Conservation (phyloP, 2,888 invertebrate genomes). For the Leuctra nigra region DNA sequence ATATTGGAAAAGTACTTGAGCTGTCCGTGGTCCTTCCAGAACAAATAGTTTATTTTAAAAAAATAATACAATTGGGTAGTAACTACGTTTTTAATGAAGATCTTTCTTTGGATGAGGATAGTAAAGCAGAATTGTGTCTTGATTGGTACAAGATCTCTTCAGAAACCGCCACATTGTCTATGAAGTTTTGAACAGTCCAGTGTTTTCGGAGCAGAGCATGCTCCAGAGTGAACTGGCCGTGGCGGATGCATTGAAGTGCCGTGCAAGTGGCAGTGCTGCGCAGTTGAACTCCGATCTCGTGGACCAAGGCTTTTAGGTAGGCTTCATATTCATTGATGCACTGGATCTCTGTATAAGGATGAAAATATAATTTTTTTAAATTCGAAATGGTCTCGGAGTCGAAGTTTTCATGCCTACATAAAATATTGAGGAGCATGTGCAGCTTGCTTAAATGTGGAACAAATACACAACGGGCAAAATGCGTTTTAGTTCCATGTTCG, state of each 20-base stretch:
- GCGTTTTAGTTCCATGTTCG: too few species aligned
- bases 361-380: conserved; percentile 16
- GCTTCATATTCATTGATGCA: conserved; percentile 77
- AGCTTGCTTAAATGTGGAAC: not conserved
- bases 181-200: conserved; percentile 65
- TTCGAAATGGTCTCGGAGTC: too few species aligned
- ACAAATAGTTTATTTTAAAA: too few species aligned
- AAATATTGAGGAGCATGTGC: too few species aligned
- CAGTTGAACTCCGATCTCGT: conserved; percentile 74
- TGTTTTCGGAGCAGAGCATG: conserved; percentile 74
- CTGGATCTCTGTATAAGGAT: conserved; percentile 65
- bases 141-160: conserved; percentile 42
- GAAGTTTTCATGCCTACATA: too few species aligned
- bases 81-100: not conserved
- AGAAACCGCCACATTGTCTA: conserved; percentile 57
- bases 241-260: conserved; percentile 70
- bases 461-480: conserved; percentile 30
- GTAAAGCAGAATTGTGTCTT: not conserved
- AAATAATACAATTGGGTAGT: too few species aligned
- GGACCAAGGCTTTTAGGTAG: conserved; percentile 69
- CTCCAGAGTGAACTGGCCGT: conserved; percentile 71
- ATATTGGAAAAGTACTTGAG: too few species aligned
- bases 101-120: not conserved
- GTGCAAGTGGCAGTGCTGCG: conserved; percentile 75
- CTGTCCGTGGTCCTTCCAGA: too few species aligned